These are phyloP conservation scores for Neodon shergylaensis DNA, from an alignment of 2,113 vertebrate species.

Conservation along the genomic window DNA sequence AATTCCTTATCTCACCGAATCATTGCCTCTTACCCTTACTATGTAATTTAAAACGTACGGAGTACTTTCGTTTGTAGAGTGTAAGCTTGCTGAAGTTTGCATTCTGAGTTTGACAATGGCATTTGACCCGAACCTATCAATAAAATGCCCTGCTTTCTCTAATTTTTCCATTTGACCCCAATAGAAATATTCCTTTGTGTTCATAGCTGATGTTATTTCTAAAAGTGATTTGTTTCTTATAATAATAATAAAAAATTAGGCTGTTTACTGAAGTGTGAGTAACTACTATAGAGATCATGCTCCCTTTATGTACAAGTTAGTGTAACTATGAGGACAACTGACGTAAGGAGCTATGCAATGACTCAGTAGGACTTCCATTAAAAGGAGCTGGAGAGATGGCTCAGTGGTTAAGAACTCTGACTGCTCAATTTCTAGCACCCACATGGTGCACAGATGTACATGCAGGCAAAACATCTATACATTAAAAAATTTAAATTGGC, in stretches of 20 bases:
- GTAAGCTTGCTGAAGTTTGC: not conserved
- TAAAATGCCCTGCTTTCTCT: not conserved
- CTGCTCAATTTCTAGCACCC: not conserved
- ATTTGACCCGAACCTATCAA: not conserved
- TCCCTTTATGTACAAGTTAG: slow-evolving; percentile 9
- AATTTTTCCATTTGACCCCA: not conserved
- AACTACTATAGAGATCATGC: not conserved
- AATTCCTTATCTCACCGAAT: not conserved
- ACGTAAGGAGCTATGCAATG: slow-evolving; percentile 8
- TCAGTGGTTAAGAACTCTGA: not conserved
- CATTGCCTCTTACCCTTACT: not conserved
- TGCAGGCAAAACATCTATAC: not conserved
- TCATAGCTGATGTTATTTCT: slow-evolving; percentile 30
- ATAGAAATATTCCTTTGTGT: not conserved
- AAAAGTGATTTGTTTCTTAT: not conserved
- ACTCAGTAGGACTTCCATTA: not conserved
- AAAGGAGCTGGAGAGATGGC: not conserved
- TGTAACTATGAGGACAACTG: not conserved
- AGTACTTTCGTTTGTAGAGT: not conserved
- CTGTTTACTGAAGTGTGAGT: not conserved
- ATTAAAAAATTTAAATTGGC: not conserved
- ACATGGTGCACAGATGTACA: not conserved
- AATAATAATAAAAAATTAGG: not conserved
- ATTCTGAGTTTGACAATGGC: not conserved
- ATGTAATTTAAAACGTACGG: not conserved